Conservation (phyloP, 1,140 invertebrate species). For the Temnothorax nylanderi region DNA sequence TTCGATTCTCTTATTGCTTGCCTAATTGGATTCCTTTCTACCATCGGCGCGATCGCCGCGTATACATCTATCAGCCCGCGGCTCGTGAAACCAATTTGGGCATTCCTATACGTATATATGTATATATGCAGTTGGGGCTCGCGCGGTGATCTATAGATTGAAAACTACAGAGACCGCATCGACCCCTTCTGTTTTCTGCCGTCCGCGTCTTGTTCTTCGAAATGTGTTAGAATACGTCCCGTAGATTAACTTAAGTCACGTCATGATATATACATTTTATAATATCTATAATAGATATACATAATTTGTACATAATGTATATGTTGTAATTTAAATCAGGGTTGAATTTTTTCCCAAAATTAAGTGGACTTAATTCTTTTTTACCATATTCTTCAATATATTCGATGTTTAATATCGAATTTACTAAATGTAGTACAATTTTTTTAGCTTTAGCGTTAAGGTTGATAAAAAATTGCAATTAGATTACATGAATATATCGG, state of each 20-base stretch:
- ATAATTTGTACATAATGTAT: background rate
- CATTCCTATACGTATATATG: conserved; percentile 66
- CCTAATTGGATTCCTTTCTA: conserved; percentile 77
- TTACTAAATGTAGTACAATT: background rate
- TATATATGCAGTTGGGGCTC: conserved; percentile 17
- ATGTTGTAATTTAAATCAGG: background rate
- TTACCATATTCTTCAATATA: background rate
- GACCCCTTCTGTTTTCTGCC: background rate
- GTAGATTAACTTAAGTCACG: background rate
- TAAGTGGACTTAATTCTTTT: background rate
- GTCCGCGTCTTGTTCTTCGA: background rate
- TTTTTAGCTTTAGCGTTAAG: background rate
- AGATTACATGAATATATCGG: background rate
- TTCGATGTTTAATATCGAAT: background rate
- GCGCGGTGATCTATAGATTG: conserved; percentile 68
- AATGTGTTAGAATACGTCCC: background rate
- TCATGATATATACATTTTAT: background rate
- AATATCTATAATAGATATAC: background rate
- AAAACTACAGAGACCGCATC: conserved; percentile 24
- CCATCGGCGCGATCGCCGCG: conserved; percentile 69
- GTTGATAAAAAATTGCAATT: background rate
- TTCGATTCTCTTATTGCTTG: conserved; percentile 78
- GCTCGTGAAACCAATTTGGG: conserved; percentile 77
- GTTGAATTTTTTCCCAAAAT: background rate
- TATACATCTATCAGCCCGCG: conserved; percentile 69